phyloP scores from a whole-genome alignment of 2,113 vertebrate species.

The Hydropotes inermis region DNA sequence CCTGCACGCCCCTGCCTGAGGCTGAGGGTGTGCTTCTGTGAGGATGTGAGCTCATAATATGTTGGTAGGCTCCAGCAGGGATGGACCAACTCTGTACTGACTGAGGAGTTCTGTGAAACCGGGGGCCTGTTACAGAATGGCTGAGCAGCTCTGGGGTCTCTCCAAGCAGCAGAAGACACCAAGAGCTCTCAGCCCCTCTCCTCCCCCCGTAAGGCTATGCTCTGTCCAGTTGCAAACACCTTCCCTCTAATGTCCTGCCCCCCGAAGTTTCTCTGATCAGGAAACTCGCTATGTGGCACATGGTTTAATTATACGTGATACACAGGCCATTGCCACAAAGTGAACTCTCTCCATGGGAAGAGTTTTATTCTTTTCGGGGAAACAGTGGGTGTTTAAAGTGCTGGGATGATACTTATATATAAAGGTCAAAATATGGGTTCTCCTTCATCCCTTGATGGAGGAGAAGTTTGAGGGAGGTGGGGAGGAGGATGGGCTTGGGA shows the following conservation, averaged over 20 bases:
- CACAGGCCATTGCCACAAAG: not conserved
- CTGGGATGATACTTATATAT: not conserved
- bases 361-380: not conserved
- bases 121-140: too few relatives aligned
- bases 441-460: not conserved
- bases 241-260: not conserved
- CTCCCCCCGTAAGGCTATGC: not conserved
- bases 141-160: not conserved
- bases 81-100: not conserved
- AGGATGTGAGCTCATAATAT: fast-evolving
- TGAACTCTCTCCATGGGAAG: not conserved
- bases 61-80: too few relatives aligned
- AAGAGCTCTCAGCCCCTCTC: not conserved
- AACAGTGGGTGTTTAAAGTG: not conserved
- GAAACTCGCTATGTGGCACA: not conserved
- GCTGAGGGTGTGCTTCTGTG: fast-evolving
- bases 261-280: not conserved
- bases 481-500: not conserved
- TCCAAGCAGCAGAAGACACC: not conserved
- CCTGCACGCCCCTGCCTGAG: too few relatives aligned
- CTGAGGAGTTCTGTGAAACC: fast-evolving
- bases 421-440: not conserved
- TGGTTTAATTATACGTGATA: not conserved
- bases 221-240: not conserved
- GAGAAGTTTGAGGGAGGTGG: not conserved